phyloP scores from a whole-genome alignment of 1,140 invertebrate species.

The Eubasilissa regina region DNA sequence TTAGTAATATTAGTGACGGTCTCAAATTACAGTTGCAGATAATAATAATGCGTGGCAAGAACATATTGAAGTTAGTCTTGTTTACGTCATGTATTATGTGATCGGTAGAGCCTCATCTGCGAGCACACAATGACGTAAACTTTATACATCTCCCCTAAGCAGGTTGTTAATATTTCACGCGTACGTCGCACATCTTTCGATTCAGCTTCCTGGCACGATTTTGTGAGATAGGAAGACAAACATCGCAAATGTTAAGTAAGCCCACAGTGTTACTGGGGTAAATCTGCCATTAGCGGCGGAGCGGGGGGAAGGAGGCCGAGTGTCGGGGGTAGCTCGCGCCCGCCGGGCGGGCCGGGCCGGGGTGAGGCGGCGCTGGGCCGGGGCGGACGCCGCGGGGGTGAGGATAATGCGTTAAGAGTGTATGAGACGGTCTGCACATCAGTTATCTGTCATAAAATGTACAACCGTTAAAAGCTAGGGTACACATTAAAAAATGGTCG shows the following conservation, averaged over 20 bases:
- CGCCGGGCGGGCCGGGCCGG: neutral
- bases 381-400: neutral
- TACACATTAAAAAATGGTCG: no score
- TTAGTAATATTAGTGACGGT: no score
- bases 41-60: no score
- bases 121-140: no score
- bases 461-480: no score
- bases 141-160: no score
- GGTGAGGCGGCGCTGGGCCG: neutral
- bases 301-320: neutral
- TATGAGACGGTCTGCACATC: neutral
- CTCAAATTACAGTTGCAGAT: no score
- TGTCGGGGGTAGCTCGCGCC: neutral
- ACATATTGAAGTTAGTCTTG: no score
- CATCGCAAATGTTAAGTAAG: conserved; percentile 59
- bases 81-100: no score
- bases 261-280: conserved; percentile 53
- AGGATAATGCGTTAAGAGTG: neutral
- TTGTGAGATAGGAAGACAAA: conserved; percentile 45
- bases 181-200: neutral
- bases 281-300: conserved; percentile 58
- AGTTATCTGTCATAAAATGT: no score
- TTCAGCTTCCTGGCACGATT: neutral
- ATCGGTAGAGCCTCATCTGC: no score
- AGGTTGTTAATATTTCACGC: no score